phyloP scores from a whole-genome alignment of 1,140 invertebrate species.

The Telenomus remus region DNA sequence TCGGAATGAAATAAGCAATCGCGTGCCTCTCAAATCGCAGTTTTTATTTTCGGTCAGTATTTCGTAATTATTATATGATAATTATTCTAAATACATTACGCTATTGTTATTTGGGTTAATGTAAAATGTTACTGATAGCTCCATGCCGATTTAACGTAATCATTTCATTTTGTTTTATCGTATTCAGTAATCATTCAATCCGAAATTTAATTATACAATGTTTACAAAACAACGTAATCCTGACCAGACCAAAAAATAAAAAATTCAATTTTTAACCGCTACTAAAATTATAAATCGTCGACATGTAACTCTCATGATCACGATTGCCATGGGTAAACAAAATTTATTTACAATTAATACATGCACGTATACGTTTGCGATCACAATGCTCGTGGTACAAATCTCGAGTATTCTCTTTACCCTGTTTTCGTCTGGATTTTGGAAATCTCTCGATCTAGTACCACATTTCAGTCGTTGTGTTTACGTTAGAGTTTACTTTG shows the following conservation, averaged over 20 bases:
- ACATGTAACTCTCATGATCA: conserved; percentile 44
- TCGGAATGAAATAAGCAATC: conserved; percentile 34
- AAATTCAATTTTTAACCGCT: neutral
- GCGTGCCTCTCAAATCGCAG: conserved; percentile 21
- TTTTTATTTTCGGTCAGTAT: conserved; percentile 18
- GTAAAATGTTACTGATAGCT: conserved; percentile 18
- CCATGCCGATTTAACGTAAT: conserved; percentile 12
- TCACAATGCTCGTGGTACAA: conserved; percentile 71
- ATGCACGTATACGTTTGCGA: conserved; percentile 73
- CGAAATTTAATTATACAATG: neutral
- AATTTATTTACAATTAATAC: conserved; percentile 72
- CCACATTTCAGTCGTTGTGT: conserved; percentile 64
- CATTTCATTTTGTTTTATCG: neutral
- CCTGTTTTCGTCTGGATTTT: conserved; percentile 65
- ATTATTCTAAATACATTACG: conserved; percentile 30
- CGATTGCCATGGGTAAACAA: conserved; percentile 51
- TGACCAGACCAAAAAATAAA: neutral
- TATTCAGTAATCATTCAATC: neutral
- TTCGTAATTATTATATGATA: conserved; percentile 28
- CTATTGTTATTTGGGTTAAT: conserved; percentile 30
- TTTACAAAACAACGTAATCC: no score
- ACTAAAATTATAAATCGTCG: conserved; percentile 16
- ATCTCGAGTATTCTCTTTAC: conserved; percentile 63
- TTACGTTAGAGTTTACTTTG: conserved; percentile 56
- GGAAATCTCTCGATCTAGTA: conserved; percentile 63